Percentiles rank a stretch among this genome's conserved stretches.
Conservation (phyloP, 2,113 vertebrate genomes). For the Muntiacus reevesi region DNA sequence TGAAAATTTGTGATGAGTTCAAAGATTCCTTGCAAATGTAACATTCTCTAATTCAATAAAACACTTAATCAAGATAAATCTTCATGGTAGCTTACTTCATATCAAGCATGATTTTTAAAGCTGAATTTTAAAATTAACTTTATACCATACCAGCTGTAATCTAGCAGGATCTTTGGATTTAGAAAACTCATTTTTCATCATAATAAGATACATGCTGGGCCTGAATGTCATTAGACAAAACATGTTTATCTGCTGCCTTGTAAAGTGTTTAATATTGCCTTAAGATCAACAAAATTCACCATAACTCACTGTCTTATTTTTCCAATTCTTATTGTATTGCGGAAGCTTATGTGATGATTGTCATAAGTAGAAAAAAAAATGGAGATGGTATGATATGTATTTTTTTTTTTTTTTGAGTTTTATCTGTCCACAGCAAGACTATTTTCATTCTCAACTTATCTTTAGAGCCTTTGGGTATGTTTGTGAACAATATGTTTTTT, state of each 20-base stretch:
- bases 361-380: neutral
- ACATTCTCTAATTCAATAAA: neutral
- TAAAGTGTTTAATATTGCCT: neutral
- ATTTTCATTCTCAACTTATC: neutral
- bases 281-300: neutral
- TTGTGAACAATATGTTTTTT: neutral
- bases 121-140: neutral
- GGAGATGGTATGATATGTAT: neutral
- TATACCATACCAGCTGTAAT: neutral
- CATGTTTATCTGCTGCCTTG: neutral
- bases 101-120: neutral
- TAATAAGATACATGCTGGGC: neutral
- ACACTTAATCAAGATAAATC: neutral
- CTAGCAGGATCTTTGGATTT: neutral
- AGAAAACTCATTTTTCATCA: neutral
- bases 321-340: neutral
- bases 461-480: neutral
- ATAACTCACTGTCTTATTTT: neutral
- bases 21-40: neutral
- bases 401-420: neutral
- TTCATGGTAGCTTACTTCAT: neutral
- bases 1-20: neutral
- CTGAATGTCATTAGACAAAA: neutral
- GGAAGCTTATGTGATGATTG: neutral
- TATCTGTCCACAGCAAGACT: neutral